Evolutionary conservation across 2,113 vertebrate genomes (phyloP).

Genomic region (Prietella phreatophila): DNA sequence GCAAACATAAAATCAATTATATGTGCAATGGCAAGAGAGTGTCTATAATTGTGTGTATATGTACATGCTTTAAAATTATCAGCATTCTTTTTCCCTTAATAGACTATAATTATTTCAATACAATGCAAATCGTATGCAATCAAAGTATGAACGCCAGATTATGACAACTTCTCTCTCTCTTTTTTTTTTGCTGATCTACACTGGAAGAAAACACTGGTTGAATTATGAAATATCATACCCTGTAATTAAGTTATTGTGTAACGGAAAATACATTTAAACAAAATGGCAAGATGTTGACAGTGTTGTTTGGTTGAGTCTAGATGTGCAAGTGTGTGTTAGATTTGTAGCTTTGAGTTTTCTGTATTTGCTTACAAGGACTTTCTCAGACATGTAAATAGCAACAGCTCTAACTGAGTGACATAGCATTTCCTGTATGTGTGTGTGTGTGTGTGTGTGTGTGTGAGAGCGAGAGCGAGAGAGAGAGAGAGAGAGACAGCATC

Average conservation of each 20-base stretch:
- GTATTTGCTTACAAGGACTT: slow-evolving; percentile 31
- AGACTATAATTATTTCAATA: neutral
- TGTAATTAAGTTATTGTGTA: neutral
- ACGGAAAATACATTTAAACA: too few species aligned
- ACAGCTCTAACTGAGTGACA: slow-evolving; percentile 47
- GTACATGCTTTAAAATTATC: neutral
- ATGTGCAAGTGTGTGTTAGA: neutral
- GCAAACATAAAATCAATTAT: neutral
- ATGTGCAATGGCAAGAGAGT: neutral
- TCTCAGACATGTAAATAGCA: slow-evolving; percentile 32
- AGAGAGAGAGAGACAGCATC: neutral
- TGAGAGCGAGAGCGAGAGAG: slow-evolving; percentile 1
- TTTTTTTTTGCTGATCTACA: neutral
- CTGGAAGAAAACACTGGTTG: neutral
- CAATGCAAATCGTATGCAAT: neutral
- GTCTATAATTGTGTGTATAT: neutral
- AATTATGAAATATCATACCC: neutral
- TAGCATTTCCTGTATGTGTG: too few species aligned
- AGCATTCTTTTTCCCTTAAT: neutral
- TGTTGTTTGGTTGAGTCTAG: neutral
- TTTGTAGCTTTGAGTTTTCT: neutral
- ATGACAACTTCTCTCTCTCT: too few species aligned
- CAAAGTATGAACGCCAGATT: too few species aligned
- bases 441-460: too few species aligned
- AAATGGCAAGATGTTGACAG: neutral